Percentiles rank a stretch among this genome's conserved stretches.
These are phyloP conservation scores for Cheilosia grossa DNA, from an alignment of 2,888 invertebrate genomes.

Conservation along the genomic window DNA sequence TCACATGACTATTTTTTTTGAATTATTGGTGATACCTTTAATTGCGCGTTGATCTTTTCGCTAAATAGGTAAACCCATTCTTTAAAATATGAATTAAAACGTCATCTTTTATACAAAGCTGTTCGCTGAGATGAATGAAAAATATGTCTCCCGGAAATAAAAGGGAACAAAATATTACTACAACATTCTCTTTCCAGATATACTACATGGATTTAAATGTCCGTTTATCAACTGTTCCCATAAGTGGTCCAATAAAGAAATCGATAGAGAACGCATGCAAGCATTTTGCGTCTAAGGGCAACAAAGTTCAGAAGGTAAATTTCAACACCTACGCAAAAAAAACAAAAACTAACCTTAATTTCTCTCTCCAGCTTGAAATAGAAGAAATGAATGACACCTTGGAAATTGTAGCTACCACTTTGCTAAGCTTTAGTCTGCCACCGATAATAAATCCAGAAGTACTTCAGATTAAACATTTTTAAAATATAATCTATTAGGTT, in stretches of 20 bases:
- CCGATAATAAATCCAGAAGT: constrained; percentile 46
- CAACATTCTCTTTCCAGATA: constrained; percentile 26
- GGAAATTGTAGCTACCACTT: constrained; percentile 38
- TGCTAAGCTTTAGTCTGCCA: constrained; percentile 41
- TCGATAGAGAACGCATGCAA: constrained; percentile 42
- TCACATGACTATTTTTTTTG: too few relatives aligned
- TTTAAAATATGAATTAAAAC: too few relatives aligned
- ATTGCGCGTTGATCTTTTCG: too few relatives aligned
- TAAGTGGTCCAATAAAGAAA: constrained; percentile 23
- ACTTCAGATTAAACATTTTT: neutral
- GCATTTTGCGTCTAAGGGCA: constrained; percentile 59
- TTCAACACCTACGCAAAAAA: neutral
- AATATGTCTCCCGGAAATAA: neutral
- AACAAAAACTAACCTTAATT: neutral
- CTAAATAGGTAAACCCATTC: too few relatives aligned
- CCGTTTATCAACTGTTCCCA: constrained; percentile 24
- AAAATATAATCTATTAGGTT: neutral
- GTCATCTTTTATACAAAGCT: too few relatives aligned
- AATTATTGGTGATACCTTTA: too few relatives aligned
- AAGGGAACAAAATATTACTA: neutral
- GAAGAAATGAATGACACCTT: constrained; percentile 52
- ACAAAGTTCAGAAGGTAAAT: constrained; percentile 54
- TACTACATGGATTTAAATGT: constrained; percentile 39
- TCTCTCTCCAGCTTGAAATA: constrained; percentile 39
- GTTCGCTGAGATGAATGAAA: too few relatives aligned